Percentiles rank a stretch among this genome's conserved stretches.
phyloP scores from a whole-genome alignment of 2,888 invertebrate genomes.

The Parnassius glacialis region DNA sequence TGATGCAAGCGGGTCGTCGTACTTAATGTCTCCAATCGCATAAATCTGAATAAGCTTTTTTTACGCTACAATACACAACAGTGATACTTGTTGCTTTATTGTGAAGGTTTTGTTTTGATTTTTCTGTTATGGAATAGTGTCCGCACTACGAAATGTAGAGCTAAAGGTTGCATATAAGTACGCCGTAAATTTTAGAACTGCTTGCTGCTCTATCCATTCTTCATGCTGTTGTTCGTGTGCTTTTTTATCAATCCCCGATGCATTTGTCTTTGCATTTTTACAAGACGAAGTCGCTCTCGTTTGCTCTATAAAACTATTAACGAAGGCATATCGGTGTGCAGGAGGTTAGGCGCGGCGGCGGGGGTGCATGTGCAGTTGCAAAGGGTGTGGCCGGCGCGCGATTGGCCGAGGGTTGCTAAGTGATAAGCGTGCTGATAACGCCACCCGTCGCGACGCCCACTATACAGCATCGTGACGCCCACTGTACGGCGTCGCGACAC shows the following conservation, averaged over 20 bases:
- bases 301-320: neutral
- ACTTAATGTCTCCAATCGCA: too few relatives aligned
- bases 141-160: too few relatives aligned
- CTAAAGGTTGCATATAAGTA: too few relatives aligned
- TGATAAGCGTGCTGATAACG: conserved; percentile 29
- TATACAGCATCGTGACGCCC: conserved; percentile 14
- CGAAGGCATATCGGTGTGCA: conserved; percentile 4
- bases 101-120: too few relatives aligned
- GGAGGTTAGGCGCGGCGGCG: conserved; percentile 28
- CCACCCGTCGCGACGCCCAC: conserved; percentile 21
- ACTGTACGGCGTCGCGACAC: conserved; percentile 14
- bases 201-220: too few relatives aligned
- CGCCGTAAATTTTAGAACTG: too few relatives aligned
- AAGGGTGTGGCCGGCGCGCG: conserved; percentile 46
- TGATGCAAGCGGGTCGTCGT: too few relatives aligned
- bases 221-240: neutral
- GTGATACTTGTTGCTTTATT: too few relatives aligned
- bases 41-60: too few relatives aligned
- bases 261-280: neutral
- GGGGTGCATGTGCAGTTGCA: conserved; percentile 32
- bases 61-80: too few relatives aligned
- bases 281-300: neutral
- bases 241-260: neutral
- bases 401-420: conserved; percentile 43
- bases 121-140: too few relatives aligned